A percentile compares a stretch with the other conserved stretches of the same genome.
Evolutionary conservation across 2,888 invertebrate genomes (phyloP).

Genomic region (Drosophila tanythrix): DNA sequence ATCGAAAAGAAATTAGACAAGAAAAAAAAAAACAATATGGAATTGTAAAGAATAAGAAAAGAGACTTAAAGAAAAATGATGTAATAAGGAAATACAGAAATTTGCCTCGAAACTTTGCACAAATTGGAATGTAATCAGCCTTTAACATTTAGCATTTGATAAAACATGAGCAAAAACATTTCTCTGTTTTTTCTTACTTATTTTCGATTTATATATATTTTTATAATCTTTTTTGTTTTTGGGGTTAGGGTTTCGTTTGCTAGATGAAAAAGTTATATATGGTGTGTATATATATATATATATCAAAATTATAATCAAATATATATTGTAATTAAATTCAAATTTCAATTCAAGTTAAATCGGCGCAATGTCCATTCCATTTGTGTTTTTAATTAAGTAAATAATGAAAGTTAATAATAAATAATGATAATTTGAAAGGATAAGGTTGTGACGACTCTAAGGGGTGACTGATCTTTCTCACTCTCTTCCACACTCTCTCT

Average conservation of each 20-base stretch:
- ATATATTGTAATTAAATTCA: conserved; percentile 33
- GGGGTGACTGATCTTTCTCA: not conserved
- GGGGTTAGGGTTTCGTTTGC: conserved; percentile 30
- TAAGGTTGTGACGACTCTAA: conserved; percentile 5
- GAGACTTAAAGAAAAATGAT: conserved; percentile 24
- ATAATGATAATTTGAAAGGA: conserved; percentile 11
- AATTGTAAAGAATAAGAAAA: conserved; percentile 18
- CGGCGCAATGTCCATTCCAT: conserved; percentile 78
- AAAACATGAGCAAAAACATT: conserved; percentile 74
- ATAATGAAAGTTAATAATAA: conserved; percentile 29
- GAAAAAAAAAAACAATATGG: conserved; percentile 7
- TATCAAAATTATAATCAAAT: conserved; percentile 56
- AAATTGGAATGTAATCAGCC: conserved; percentile 79
- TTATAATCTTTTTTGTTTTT: conserved; percentile 1
- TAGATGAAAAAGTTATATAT: conserved; percentile 50
- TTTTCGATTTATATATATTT: conserved; percentile 21
- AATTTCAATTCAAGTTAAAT: conserved; percentile 44
- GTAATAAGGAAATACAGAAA: conserved; percentile 22
- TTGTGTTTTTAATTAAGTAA: conserved; percentile 62
- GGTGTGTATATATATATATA: conserved; percentile 35
- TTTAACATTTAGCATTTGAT: conserved; percentile 85
- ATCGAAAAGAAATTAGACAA: conserved; percentile 23
- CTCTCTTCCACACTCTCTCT: not conserved
- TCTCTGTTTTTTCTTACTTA: conserved; percentile 10
- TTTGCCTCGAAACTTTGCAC: conserved; percentile 61